These are phyloP conservation scores for Gymnocypris eckloni DNA, from an alignment of 2,797 vertebrate species.

Conservation along the genomic window DNA sequence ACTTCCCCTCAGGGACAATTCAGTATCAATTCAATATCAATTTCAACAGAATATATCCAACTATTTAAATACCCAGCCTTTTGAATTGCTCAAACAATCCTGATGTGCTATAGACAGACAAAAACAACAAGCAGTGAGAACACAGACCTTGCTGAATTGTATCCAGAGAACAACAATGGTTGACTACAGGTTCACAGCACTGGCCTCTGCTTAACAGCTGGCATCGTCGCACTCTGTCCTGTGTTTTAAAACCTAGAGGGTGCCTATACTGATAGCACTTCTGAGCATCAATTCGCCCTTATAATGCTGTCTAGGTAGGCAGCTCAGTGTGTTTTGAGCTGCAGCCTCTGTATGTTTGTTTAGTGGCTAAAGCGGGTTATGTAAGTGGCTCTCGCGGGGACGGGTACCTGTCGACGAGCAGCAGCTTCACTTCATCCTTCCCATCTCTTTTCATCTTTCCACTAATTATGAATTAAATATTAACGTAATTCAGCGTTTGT, in stretches of 20 bases:
- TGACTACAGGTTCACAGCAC: constrained; percentile 34
- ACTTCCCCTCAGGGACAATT: background rate
- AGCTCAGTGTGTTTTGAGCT: background rate
- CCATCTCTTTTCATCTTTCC: constrained; percentile 2
- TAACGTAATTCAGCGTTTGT: background rate
- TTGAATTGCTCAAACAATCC: background rate
- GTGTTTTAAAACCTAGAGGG: constrained; percentile 8
- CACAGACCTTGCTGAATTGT: constrained; percentile 28
- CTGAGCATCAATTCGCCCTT: background rate
- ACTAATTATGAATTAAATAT: constrained; percentile 19
- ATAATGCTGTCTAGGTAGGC: constrained; percentile 22
- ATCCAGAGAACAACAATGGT: constrained; percentile 33
- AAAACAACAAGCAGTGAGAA: constrained; percentile 5
- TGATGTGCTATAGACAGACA: constrained; percentile 1
- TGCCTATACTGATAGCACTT: background rate
- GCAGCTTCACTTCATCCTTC: constrained; percentile 22
- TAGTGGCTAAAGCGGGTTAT: constrained; percentile 74
- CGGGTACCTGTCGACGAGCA: constrained; percentile 72
- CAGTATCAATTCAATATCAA: background rate
- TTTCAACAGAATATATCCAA: constrained; percentile 10
- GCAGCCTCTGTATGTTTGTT: constrained; percentile 41
- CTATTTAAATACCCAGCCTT: background rate
- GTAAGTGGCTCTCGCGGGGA: constrained; percentile 73
- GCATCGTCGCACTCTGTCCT: background rate
- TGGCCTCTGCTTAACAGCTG: constrained; percentile 42